Evolutionary conservation across 2,113 vertebrate genomes (phyloP).

Genomic region (Myiozetetes cayanensis): DNA sequence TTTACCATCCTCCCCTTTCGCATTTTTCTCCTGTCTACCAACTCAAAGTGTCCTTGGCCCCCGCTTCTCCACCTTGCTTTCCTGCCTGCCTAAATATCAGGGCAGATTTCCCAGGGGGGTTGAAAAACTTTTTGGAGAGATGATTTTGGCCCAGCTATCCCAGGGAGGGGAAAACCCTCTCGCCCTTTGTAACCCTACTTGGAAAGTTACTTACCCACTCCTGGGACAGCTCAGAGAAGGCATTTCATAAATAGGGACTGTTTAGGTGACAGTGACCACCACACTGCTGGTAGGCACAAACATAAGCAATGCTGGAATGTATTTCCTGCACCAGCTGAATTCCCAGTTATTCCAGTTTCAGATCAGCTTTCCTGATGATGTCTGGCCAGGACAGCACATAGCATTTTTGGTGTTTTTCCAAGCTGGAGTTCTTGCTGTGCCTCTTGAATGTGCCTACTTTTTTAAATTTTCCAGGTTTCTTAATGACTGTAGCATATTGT

Average conservation of each 20-base stretch:
- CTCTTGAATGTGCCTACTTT: neutral
- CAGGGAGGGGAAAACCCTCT: neutral
- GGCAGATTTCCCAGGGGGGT: neutral
- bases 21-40: neutral
- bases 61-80: neutral
- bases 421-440: neutral
- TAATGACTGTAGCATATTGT: neutral
- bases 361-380: neutral
- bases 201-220: too few species aligned
- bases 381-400: neutral
- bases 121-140: neutral
- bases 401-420: neutral
- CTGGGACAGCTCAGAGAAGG: neutral
- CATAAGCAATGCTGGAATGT: neutral
- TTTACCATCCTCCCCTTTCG: neutral
- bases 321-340: neutral
- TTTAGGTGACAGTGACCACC: neutral
- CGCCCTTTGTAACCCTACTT: neutral
- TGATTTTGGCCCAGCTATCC: neutral
- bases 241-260: neutral
- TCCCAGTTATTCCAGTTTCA: neutral
- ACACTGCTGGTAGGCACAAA: accelerated
- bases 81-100: neutral
- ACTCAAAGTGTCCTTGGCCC: neutral
- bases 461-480: neutral